Base-by-base conservation (phyloP, 92 coral and sea anemone species). In the Phymanthus crucifer region DNA sequence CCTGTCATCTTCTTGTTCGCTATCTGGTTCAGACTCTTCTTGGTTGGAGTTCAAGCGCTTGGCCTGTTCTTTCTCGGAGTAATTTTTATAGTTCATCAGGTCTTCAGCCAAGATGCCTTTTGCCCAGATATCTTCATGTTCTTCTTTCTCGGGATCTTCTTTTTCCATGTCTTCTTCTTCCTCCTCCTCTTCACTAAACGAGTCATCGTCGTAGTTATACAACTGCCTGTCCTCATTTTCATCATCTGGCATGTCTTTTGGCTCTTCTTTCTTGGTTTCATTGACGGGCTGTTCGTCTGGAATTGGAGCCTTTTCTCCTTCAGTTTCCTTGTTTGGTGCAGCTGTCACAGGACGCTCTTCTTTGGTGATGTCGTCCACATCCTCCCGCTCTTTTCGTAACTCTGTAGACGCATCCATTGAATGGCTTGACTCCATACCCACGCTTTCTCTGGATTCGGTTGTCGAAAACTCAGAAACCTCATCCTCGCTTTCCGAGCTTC, bases 381-480 rank as follows among this genome's bases (percentile, higher is more conserved):
- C 29, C 68, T 3, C 33, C 4, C 13, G 13, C 34, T 17, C 24
- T 43, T 72, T 58, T 17, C 26, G 48, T 12, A 17, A 43, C 27
- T 36, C 61, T 11, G 38, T 27, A 24, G 54, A 37, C 13, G 65
- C 23, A 18, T 26, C 27, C 21, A 47, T 61, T 6, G 80, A 37
- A 13, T 71, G 48, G 14, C 48, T 24, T 4, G 56, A 36, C 31
- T 82, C 86, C 21, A 27, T 74, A 16, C 72, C 17, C n/a, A 80
- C 48, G 40, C 86, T 82, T 66, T 73, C 79, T 61, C 86, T 71
- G 1, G 86, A 82, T 73, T 82, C 86, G 2, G 86, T 73, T 19
- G 86, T 82, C 0, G 86, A 82, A 46, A 73, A 45, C 32, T 82
- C 86, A 1, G 86, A 73, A 27, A 82, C 74, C 43, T 65, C 74